These are phyloP conservation scores for Caenorhabditis plicata DNA, from an alignment of 2,888 invertebrate genomes.

Conservation along the genomic window DNA sequence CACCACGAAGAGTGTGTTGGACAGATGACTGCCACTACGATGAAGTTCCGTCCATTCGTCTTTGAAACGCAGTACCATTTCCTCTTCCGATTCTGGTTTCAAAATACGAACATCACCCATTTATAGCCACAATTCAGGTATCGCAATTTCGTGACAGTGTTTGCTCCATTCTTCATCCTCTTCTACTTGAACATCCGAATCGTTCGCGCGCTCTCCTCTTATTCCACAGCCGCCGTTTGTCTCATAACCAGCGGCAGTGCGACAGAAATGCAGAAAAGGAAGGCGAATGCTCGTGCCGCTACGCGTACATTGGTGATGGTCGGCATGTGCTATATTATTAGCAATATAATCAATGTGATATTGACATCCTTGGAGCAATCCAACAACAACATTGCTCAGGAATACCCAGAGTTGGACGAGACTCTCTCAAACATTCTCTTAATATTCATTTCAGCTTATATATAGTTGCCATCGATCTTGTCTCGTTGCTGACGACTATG, in stretches of 20 bases:
- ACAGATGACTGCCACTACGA: constrained; percentile 47
- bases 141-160: constrained; percentile 61
- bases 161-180: constrained; percentile 62
- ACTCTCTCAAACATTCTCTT: neutral
- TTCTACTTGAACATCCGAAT: constrained; percentile 56
- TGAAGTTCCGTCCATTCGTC: constrained; percentile 50
- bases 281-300: constrained; percentile 53
- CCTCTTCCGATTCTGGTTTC: constrained; percentile 43
- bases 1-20: constrained; percentile 46
- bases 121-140: constrained; percentile 48
- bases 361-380: constrained; percentile 59
- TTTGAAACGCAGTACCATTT: constrained; percentile 55
- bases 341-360: constrained; percentile 60
- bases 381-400: constrained; percentile 38
- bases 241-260: constrained; percentile 17
- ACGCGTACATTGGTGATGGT: constrained; percentile 62
- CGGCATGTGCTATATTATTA: constrained; percentile 59
- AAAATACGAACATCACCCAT: constrained; percentile 4
- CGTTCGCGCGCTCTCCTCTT: constrained; percentile 39
- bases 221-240: constrained; percentile 23
- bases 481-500: constrained; percentile 56
- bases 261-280: constrained; percentile 23
- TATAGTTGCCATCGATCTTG: constrained; percentile 56
- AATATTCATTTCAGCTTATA: constrained; percentile 41
- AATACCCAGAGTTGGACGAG: constrained; percentile 33